phyloP scores from a whole-genome alignment of 2,113 vertebrate genomes.

The Laterallus jamaicensis region DNA sequence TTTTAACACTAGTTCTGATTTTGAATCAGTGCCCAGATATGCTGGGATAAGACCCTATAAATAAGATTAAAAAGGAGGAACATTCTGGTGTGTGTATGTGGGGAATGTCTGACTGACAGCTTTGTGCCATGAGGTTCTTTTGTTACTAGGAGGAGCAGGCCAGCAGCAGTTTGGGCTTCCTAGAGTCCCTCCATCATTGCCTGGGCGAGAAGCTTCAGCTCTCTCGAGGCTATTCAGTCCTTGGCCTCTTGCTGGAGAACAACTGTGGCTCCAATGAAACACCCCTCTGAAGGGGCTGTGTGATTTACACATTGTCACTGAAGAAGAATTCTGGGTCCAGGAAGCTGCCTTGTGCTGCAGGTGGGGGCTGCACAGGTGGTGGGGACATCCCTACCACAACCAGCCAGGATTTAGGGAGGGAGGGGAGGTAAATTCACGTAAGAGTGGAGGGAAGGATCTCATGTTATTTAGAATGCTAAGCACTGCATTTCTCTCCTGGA shows the following conservation, averaged over 20 bases:
- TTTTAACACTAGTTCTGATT: conserved; percentile 14
- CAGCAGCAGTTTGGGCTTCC: neutral
- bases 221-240: neutral
- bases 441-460: neutral
- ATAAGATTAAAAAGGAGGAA: conserved; percentile 44
- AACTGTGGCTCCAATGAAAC: neutral
- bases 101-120: conserved; percentile 5
- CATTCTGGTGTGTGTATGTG: neutral
- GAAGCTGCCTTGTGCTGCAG: neutral
- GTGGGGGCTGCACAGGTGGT: neutral
- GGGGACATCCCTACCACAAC: neutral
- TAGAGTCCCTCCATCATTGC: neutral
- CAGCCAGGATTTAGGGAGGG: neutral
- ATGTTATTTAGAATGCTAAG: neutral
- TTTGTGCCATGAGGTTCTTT: neutral
- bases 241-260: neutral
- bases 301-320: neutral
- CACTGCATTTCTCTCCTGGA: neutral
- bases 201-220: neutral
- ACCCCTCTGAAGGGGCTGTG: neutral
- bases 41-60: conserved; percentile 37
- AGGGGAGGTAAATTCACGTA: neutral
- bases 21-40: conserved; percentile 57
- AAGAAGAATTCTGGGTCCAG: neutral
- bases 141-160: neutral